Evolutionary conservation across 2,888 invertebrate genomes (phyloP), one percentile per base, ranked within the genome.

Genomic region (Lycocerus yunnanus): DNA sequence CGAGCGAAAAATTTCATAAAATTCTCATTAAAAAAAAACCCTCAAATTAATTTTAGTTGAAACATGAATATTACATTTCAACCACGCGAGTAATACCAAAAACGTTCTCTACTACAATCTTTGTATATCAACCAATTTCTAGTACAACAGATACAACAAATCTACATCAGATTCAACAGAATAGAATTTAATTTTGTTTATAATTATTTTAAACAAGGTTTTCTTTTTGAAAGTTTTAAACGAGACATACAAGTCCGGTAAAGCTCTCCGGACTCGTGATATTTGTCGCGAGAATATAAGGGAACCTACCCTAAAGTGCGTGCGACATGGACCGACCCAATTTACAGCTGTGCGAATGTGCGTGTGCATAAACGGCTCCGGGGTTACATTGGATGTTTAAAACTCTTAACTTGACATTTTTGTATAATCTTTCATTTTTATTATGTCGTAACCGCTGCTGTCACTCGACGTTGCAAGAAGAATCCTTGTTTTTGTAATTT

Each of bases 311-410:
- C 82, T 81, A 81, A 69, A 79, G 77, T 78, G 82, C 80, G 78
- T 78, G 78, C 76, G 78, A 82, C 80, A 80, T 83, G 83, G 83
- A 83, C 83, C 83, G 81, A 81, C 82, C 83, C 82, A 83, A 83
- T 83, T 79, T 83, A 81, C 81, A 80, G 80, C 79, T 80, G 79
- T 80, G 81, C 81, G 80, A 80, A 82, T 79, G 79, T 80, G 78
- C 79, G 80, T 79, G 80, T 79, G 79, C 78, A 79, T 78, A 79
- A 78, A 78, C 73, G 73, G 69, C 74, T 77, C 71, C 73, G 58
- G 69, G 76, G 73, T 76, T 73, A 73, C 73, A 73, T 76, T 71
- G 66, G 73, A 72, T 77, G 76, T 69, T 75, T 67, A 71, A 68
- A 74, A 69, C 75, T 71, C 59, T 58, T 69, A 71, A 69, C 68